phyloP scores from a whole-genome alignment of 2,113 vertebrate genomes.

The Lonchura striata region DNA sequence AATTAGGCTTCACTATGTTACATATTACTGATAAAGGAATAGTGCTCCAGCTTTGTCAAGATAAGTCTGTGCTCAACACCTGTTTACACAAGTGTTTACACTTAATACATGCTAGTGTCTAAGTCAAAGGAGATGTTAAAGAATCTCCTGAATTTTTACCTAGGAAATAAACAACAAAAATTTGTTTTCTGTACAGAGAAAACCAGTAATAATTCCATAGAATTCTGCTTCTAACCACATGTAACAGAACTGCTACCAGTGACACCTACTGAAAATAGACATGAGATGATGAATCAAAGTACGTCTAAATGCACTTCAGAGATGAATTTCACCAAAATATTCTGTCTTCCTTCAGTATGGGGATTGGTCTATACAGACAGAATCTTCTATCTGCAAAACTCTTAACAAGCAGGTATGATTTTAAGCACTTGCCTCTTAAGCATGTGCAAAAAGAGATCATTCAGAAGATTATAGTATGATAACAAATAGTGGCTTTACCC shows the following conservation, averaged over 20 bases:
- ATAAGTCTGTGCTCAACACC: neutral
- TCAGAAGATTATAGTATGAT: neutral
- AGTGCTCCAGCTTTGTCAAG: neutral
- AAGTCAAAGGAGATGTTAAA: neutral
- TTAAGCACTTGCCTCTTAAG: neutral
- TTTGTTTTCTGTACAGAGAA: neutral
- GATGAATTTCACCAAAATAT: neutral
- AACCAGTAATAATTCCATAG: neutral
- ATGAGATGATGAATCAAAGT: neutral
- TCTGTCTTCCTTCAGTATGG: neutral
- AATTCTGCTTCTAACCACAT: neutral
- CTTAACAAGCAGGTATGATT: neutral
- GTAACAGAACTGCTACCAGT: neutral
- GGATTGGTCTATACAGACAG: neutral
- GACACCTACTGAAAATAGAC: neutral
- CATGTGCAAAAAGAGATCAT: neutral
- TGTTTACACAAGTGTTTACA: no score
- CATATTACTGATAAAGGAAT: neutral
- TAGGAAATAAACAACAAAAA: neutral
- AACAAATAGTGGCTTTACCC: neutral
- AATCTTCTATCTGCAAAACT: neutral
- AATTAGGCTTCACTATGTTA: neutral
- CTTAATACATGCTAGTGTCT: neutral
- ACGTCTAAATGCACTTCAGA: neutral
- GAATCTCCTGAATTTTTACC: neutral